Evolutionary conservation across 92 coral and sea anemone species (phyloP).

Genomic region (Zoanthus solanderi): DNA sequence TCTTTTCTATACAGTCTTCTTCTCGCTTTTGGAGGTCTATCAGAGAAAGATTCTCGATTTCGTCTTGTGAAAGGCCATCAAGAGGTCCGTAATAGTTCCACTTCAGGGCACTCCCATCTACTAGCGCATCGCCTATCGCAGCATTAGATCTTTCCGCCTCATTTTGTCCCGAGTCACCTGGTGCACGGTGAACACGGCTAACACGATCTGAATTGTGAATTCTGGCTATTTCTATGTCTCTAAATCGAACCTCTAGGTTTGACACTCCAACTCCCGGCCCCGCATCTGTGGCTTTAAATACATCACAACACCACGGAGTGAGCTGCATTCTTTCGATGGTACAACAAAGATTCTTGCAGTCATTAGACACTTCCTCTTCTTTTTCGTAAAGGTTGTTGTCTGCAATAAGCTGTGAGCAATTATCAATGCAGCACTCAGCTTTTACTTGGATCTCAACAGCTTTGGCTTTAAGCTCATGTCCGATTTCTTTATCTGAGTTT

Average conservation of each 20-base stretch:
- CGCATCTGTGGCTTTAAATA: conserved; percentile 65
- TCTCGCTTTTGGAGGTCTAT: conserved; percentile 35
- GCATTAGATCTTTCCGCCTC: conserved; percentile 50
- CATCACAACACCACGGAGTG: conserved; percentile 42
- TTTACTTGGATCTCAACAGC: conserved; percentile 21
- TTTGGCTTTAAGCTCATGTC: conserved; percentile 7
- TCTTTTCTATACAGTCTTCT: conserved; percentile 41
- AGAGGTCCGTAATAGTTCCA: conserved; percentile 44
- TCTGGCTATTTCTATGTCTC: conserved; percentile 41
- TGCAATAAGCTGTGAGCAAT: conserved; percentile 4
- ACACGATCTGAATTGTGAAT: conserved; percentile 11
- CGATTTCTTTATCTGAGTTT: not conserved
- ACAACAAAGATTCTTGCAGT: conserved; percentile 19
- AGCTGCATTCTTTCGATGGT: conserved; percentile 31
- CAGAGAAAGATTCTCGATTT: conserved; percentile 40
- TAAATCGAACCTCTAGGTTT: conserved; percentile 52
- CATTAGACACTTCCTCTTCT: conserved; percentile 26
- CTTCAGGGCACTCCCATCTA: conserved; percentile 39
- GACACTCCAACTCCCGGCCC: conserved; percentile 62
- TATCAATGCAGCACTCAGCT: not conserved
- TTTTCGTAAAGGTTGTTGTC: conserved; percentile 15
- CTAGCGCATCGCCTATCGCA: conserved; percentile 14
- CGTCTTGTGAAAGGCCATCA: conserved; percentile 46
- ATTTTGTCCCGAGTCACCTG: conserved; percentile 40
- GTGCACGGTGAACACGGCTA: conserved; percentile 17